phyloP scores from a whole-genome alignment of 2,113 vertebrate genomes.

The Archilochus colubris region DNA sequence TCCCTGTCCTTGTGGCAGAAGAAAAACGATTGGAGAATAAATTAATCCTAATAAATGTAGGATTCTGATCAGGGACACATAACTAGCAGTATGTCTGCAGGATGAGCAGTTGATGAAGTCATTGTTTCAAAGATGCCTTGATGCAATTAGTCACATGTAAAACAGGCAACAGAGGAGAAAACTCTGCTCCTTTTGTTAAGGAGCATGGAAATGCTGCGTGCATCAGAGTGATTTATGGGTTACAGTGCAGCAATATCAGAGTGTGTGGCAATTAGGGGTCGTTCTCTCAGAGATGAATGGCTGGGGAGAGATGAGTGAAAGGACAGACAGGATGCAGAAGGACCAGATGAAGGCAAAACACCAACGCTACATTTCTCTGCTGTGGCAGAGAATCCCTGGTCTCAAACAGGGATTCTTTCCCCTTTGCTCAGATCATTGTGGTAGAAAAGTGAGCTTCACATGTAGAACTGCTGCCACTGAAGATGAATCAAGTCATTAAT shows the following conservation, averaged over 20 bases:
- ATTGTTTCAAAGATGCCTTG: constrained; percentile 56
- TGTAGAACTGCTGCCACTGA: constrained; percentile 8
- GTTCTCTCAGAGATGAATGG: constrained; percentile 30
- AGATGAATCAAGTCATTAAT: constrained; percentile 50
- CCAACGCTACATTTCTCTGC: not conserved
- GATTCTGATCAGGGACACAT: constrained; percentile 38
- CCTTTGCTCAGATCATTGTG: not conserved
- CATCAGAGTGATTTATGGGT: constrained; percentile 38
- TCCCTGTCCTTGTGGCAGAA: constrained; percentile 8
- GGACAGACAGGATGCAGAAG: constrained; percentile 31
- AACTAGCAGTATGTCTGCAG: constrained; percentile 17
- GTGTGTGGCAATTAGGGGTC: not conserved
- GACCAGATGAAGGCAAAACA: not conserved
- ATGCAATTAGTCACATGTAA: constrained; percentile 64
- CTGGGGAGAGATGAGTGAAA: not conserved
- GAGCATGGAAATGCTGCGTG: not conserved
- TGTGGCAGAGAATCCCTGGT: not conserved
- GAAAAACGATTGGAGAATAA: constrained; percentile 55
- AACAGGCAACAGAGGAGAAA: constrained; percentile 33
- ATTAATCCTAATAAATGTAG: constrained; percentile 63
- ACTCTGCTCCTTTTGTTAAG: constrained; percentile 39
- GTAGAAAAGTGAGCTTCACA: not conserved
- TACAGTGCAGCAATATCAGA: constrained; percentile 44
- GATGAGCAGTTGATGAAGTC: constrained; percentile 64
- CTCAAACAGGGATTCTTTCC: not conserved